Base-by-base conservation (phyloP, 2,888 invertebrate genomes). In the Sarcophaga variegata region DNA sequence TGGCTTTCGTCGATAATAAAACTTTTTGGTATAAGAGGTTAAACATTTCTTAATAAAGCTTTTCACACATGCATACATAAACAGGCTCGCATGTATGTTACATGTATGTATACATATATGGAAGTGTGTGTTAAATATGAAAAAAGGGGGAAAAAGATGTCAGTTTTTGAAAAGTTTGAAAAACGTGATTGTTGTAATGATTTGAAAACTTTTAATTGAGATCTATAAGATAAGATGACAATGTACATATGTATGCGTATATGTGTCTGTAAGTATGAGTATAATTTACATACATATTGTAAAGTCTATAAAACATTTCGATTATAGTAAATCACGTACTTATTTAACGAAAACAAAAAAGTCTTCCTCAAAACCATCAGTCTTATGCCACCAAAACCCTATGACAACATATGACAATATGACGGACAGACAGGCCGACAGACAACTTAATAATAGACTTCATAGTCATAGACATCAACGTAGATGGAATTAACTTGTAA, bases 131-230 rank as follows among this genome's bases (percentile, higher is more conserved):
- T 25, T 37, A 8, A 47, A 69, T 74, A 49, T 49, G 63, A 64
- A 27, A 17, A 67, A 54, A 47, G 70, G 64, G 17, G 71, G 54
- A 11, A 47, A 14, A 64, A 75, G 60, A 70, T 66, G 79, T 64
- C 83, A 83, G 76, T 47, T 78, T 47, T 78, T 37, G 37, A 37
- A 20, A 87, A 79, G 81, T 84, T 87, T 79, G 54, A 54, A 76
- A 82, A 84, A 87, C 87, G 87, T 87, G 87, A 87, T 87, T 84
- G 79, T 72, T 84, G 81, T 87, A 84, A 87, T 84, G 87, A 87
- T 87, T 87, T 87, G 79, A 84, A 87, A 87, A 87, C 78, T 87
- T 87, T 87, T 87, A 87, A 87, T 87, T 87, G 87, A 87, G 87
- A 87, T 87, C 84, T 79, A 81, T 81, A 71, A 81, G 87, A 87